A percentile compares a stretch with the other conserved stretches of the same genome.
phyloP scores from a whole-genome alignment of 2,113 vertebrate species.

The Pontoporia blainvillei region DNA sequence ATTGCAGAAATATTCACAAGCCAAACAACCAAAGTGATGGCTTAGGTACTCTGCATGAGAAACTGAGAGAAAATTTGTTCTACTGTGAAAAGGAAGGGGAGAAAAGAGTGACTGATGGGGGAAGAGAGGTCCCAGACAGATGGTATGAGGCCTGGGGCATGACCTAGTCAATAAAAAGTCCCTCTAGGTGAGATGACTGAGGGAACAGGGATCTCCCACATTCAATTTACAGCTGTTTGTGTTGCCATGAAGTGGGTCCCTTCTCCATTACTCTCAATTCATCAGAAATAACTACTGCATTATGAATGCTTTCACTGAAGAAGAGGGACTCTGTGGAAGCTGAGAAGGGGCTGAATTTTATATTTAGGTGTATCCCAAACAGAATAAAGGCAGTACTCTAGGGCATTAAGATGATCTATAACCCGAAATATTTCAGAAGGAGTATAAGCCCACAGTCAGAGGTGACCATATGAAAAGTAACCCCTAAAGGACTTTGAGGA shows the following conservation, averaged over 20 bases:
- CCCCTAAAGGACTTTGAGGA: neutral
- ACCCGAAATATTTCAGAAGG: conserved; percentile 23
- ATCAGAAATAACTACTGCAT: neutral
- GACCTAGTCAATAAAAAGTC: neutral
- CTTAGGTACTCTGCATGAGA: neutral
- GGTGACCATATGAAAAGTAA: neutral
- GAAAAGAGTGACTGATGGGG: neutral
- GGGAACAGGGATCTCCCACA: neutral
- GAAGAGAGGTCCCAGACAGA: neutral
- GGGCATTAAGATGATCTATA: neutral
- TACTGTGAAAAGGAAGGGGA: neutral
- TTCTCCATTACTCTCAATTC: neutral
- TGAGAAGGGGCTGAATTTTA: neutral
- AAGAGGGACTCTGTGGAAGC: neutral
- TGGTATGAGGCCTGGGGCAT: neutral
- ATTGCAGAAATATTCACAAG: neutral
- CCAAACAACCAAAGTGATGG: neutral
- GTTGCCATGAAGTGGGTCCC: neutral
- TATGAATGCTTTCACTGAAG: neutral
- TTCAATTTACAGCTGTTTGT: neutral
- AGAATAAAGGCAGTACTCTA: neutral
- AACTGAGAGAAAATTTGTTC: neutral
- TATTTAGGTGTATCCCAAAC: neutral
- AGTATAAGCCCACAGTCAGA: neutral
- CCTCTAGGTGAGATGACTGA: neutral